Evolutionary conservation across 2,888 invertebrate genomes (phyloP).

Genomic region (Drosophila acutilabella): DNA sequence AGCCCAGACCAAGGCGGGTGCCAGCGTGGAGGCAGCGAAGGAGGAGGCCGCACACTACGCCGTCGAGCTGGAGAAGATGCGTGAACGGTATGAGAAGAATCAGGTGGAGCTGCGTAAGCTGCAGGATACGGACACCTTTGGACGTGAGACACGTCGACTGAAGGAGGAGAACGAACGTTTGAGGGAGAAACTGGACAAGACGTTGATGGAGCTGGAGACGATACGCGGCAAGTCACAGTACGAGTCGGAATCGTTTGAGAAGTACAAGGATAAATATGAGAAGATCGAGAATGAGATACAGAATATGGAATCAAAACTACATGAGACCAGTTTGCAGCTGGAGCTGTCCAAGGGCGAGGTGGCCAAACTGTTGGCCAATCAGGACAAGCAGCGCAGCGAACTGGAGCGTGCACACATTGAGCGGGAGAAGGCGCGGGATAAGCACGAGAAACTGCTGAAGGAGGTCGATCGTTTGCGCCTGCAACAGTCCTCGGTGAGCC

Average conservation of each 20-base stretch:
- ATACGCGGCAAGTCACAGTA: slow-evolving; percentile 92
- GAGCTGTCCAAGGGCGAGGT: slow-evolving; percentile 93
- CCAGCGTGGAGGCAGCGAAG: slow-evolving; percentile 94
- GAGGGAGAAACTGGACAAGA: slow-evolving; percentile 92
- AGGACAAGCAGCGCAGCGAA: slow-evolving; percentile 93
- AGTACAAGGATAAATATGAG: slow-evolving; percentile 91
- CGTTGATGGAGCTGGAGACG: slow-evolving; percentile 91
- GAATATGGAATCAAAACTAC: slow-evolving; percentile 90
- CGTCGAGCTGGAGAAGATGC: slow-evolving; percentile 95
- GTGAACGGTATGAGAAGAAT: slow-evolving; percentile 94
- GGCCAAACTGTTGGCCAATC: slow-evolving; percentile 89
- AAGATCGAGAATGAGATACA: slow-evolving; percentile 91
- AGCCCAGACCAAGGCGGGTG: slow-evolving; percentile 93
- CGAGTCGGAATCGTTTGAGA: slow-evolving; percentile 90
- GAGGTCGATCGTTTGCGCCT: slow-evolving; percentile 88
- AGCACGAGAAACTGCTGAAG: slow-evolving; percentile 92
- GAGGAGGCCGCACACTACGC: slow-evolving; percentile 95
- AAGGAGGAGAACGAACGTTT: slow-evolving; percentile 93
- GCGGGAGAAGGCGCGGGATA: slow-evolving; percentile 94
- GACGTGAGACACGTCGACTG: slow-evolving; percentile 92
- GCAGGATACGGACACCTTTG: slow-evolving; percentile 92
- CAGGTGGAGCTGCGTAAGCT: slow-evolving; percentile 93
- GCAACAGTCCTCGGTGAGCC: slow-evolving; percentile 85
- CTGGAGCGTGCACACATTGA: slow-evolving; percentile 94
- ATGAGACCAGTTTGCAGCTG: slow-evolving; percentile 92